Percentiles rank a stretch among this genome's conserved stretches.
These are phyloP conservation scores for Drosophila borealis DNA, from an alignment of 2,888 invertebrate genomes.

Conservation along the genomic window DNA sequence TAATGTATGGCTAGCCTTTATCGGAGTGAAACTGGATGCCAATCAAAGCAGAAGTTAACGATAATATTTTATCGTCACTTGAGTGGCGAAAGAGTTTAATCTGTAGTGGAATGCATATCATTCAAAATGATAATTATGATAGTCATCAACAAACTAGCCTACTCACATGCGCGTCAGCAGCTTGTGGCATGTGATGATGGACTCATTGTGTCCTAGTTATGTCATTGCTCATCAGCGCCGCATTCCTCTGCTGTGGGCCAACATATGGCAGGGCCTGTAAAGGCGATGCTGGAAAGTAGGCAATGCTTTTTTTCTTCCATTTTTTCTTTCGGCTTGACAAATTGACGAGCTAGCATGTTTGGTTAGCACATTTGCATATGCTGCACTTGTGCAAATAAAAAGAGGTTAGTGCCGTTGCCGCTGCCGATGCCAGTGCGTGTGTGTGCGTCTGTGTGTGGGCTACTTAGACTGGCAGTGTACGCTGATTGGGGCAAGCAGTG, in stretches of 20 bases:
- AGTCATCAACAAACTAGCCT: neutral
- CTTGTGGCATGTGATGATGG: slow-evolving; percentile 20
- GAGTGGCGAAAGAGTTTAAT: neutral
- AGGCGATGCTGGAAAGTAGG: slow-evolving; percentile 23
- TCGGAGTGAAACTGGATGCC: neutral
- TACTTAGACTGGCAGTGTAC: slow-evolving; percentile 13
- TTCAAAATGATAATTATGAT: neutral
- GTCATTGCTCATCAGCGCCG: slow-evolving; percentile 37
- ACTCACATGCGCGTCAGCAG: neutral
- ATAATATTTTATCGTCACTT: neutral
- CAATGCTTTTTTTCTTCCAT: slow-evolving; percentile 1
- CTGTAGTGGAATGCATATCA: neutral
- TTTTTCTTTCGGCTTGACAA: slow-evolving; percentile 27
- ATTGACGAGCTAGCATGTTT: slow-evolving; percentile 41
- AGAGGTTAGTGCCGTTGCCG: neutral
- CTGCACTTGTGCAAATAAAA: slow-evolving; percentile 38
- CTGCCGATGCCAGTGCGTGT: neutral
- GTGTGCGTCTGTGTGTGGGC: neutral
- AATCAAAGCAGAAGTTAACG: neutral
- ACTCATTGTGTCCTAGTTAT: slow-evolving; percentile 33
- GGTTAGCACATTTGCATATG: slow-evolving; percentile 46
- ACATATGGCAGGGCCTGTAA: slow-evolving; percentile 5
- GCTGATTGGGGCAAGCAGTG: slow-evolving; percentile 40
- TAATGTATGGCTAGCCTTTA: neutral
- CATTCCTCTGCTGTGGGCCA: slow-evolving; percentile 3